Percentiles rank a stretch among this genome's conserved stretches.
phyloP scores from a whole-genome alignment of 2,888 invertebrate genomes.

The Octonoba sinensis region DNA sequence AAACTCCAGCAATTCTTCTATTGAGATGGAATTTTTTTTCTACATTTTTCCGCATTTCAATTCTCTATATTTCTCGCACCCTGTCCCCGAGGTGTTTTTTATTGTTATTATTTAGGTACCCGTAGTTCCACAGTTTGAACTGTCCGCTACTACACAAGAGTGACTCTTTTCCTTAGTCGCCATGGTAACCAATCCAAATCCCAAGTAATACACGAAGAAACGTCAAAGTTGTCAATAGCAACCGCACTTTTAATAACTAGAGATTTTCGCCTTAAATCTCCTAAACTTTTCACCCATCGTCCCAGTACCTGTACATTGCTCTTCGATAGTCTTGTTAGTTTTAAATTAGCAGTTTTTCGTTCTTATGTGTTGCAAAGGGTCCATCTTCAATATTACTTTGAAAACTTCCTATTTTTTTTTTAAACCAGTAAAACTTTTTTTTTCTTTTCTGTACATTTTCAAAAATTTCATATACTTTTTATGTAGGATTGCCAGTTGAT shows the following conservation, averaged over 20 bases:
- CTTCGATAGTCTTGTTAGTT: too few species aligned
- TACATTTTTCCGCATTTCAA: constrained; percentile 33
- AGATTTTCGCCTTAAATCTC: constrained; percentile 51
- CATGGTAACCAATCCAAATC: constrained; percentile 59
- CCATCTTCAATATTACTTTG: too few species aligned
- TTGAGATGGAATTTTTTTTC: constrained; percentile 2
- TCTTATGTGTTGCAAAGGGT: too few species aligned
- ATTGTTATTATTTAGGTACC: constrained; percentile 30
- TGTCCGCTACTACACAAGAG: constrained; percentile 51
- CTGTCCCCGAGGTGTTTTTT: constrained; percentile 12
- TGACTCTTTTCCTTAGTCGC: constrained; percentile 55
- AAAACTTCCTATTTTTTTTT: too few species aligned
- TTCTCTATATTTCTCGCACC: constrained; percentile 38
- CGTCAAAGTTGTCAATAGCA: constrained; percentile 66
- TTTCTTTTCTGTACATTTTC: too few species aligned
- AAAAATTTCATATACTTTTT: too few species aligned
- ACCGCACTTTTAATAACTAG: constrained; percentile 66
- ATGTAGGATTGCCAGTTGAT: too few species aligned
- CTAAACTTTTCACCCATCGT: constrained; percentile 26
- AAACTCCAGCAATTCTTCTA: constrained; percentile 31
- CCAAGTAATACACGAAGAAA: constrained; percentile 63
- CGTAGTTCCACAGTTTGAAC: constrained; percentile 37
- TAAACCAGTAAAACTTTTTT: too few species aligned
- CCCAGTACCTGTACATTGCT: too few species aligned
- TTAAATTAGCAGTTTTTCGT: too few species aligned